Percentiles rank a stretch among this genome's conserved stretches.
These are phyloP conservation scores for Protodeltote pygarga DNA, from an alignment of 2,888 invertebrate species.

Conservation along the genomic window DNA sequence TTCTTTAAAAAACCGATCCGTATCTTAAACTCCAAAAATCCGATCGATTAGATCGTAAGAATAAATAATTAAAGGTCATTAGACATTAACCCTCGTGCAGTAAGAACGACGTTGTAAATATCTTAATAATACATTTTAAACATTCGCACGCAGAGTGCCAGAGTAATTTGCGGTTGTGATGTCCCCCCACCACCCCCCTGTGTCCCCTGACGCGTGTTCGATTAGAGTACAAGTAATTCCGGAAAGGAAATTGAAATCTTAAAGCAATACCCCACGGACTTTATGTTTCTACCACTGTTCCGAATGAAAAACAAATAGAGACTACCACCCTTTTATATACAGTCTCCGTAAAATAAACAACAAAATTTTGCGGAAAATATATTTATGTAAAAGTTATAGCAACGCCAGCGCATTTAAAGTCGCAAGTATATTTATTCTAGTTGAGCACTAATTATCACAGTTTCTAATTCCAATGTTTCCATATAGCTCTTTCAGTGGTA, in stretches of 20 bases:
- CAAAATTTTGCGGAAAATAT: conserved; percentile 24
- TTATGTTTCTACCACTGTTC: conserved; percentile 69
- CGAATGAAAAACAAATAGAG: conserved; percentile 72
- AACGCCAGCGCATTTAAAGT: conserved; percentile 33
- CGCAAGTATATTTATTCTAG: conserved; percentile 41
- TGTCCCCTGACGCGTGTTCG: conserved; percentile 84
- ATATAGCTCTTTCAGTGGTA: conserved; percentile 55
- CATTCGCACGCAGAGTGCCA: conserved; percentile 78
- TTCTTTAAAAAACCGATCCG: background rate
- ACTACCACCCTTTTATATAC: conserved; percentile 33
- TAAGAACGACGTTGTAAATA: conserved; percentile 62
- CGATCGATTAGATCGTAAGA: conserved; percentile 18
- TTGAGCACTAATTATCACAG: conserved; percentile 51
- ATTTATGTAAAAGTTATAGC: conserved; percentile 35
- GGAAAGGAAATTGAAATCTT: conserved; percentile 87
- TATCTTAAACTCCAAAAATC: background rate
- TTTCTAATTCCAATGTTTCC: conserved; percentile 61
- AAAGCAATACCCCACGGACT: conserved; percentile 84
- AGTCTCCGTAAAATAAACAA: conserved; percentile 37
- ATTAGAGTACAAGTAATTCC: conserved; percentile 86
- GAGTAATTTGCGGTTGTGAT: conserved; percentile 83
- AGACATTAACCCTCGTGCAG: conserved; percentile 63
- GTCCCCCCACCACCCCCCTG: conserved; percentile 58
- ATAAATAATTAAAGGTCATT: conserved; percentile 67
- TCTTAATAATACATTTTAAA: conserved; percentile 82